Conservation (phyloP, 2,888 invertebrate species). For the Lycaena phlaeas region DNA sequence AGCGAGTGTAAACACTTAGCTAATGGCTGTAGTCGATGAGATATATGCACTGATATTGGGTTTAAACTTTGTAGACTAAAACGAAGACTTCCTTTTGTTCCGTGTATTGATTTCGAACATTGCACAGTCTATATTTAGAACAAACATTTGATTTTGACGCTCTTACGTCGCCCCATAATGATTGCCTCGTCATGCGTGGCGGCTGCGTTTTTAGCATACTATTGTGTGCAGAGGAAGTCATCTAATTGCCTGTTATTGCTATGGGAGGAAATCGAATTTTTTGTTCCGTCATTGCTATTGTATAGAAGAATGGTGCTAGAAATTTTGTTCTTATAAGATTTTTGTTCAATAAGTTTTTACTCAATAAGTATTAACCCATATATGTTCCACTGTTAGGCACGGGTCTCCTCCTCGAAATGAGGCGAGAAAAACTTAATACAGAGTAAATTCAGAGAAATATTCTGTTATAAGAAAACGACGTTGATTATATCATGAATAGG, state of each 20-base stretch:
- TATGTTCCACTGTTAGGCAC: too few species aligned
- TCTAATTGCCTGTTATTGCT: slow-evolving; percentile 52
- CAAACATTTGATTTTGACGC: slow-evolving; percentile 5
- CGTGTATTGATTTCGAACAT: not conserved
- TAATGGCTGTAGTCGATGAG: too few species aligned
- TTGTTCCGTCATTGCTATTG: slow-evolving; percentile 35
- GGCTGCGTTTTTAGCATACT: slow-evolving; percentile 46
- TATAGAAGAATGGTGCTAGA: slow-evolving; percentile 15
- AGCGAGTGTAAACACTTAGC: too few species aligned
- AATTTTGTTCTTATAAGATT: not conserved
- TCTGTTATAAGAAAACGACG: too few species aligned
- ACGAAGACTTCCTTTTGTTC: too few species aligned
- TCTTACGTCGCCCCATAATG: slow-evolving; percentile 17
- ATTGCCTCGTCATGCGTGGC: slow-evolving; percentile 25
- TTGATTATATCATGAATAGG: too few species aligned
- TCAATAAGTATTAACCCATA: too few species aligned
- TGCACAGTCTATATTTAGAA: not conserved
- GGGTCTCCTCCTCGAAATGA: too few species aligned
- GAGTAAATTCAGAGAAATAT: too few species aligned
- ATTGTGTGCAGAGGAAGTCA: slow-evolving; percentile 57
- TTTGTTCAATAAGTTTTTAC: too few species aligned
- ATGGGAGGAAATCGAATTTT: slow-evolving; percentile 48
- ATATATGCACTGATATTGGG: not conserved
- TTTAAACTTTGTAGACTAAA: too few species aligned
- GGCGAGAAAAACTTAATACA: too few species aligned